Conservation (phyloP, 2,797 vertebrate genomes). For the Falco naumanni region DNA sequence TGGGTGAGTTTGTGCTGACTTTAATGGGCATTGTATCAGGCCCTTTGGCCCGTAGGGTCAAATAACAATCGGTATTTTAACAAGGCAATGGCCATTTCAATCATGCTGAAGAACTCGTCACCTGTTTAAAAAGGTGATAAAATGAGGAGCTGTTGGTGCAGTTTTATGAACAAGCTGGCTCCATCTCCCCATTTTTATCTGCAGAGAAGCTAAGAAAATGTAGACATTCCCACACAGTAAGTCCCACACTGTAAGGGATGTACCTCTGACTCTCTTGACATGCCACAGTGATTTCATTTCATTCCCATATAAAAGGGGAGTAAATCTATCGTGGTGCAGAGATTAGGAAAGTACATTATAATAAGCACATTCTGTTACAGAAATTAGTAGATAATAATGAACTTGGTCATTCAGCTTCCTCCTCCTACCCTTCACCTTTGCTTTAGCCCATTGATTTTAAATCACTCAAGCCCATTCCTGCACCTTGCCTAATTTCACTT, state of each 20-base stretch:
- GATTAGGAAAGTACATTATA: conserved; percentile 19
- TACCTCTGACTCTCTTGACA: background rate
- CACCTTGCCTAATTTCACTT: background rate
- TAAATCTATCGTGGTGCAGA: conserved; percentile 7
- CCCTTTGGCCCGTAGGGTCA: background rate
- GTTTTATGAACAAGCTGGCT: background rate
- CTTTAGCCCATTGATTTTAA: background rate
- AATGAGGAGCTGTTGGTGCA: background rate
- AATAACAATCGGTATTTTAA: background rate
- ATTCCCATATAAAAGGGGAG: background rate
- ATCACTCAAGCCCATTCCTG: background rate
- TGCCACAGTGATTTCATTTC: background rate
- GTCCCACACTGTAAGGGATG: too few relatives aligned
- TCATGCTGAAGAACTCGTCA: background rate
- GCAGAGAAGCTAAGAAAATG: background rate
- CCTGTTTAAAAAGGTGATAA: background rate
- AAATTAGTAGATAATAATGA: conserved; percentile 4
- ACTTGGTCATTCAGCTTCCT: background rate
- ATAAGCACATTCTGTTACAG: background rate
- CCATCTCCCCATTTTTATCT: background rate
- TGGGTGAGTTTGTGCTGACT: background rate
- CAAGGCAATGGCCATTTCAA: background rate
- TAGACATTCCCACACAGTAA: background rate
- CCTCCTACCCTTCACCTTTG: background rate
- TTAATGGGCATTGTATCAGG: background rate